These are phyloP conservation scores for Gymnodraco acuticeps DNA, from an alignment of 2,797 vertebrate species.

Conservation along the genomic window DNA sequence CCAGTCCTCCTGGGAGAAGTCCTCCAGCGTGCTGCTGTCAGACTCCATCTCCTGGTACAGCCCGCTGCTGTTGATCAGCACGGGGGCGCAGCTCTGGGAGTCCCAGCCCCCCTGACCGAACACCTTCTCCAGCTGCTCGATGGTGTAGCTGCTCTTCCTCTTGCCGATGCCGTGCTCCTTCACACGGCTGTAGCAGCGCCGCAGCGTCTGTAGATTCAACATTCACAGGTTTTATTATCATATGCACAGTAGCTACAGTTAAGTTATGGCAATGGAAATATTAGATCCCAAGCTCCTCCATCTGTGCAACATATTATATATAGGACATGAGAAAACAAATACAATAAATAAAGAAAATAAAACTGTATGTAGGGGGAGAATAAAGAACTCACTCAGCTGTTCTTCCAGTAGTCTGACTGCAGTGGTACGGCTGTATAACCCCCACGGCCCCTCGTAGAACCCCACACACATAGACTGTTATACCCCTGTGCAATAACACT, in stretches of 20 bases:
- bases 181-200: conserved; percentile 98
- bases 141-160: conserved; percentile 99
- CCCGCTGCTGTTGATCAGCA: conserved; percentile 99
- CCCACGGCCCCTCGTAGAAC: no score
- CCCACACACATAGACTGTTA: no score
- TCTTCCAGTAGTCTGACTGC: not conserved
- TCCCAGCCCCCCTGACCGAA: conserved; percentile 99
- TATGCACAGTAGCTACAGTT: no score
- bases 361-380: not conserved
- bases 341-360: no score
- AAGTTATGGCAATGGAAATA: no score
- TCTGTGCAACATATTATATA: no score
- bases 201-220: conserved; percentile 87
- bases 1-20: conserved; percentile 98
- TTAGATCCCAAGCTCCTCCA: no score
- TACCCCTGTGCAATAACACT: no score
- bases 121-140: conserved; percentile 99
- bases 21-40: conserved; percentile 96
- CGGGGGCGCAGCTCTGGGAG: conserved; percentile 95
- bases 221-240: no score
- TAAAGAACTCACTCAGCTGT: not conserved
- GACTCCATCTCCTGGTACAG: conserved; percentile 99
- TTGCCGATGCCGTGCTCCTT: conserved; percentile 99
- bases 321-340: no score
- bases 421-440: no score